Evolutionary conservation across 2,888 invertebrate species (phyloP).

Genomic region (Hirtodrosophila duncani): DNA sequence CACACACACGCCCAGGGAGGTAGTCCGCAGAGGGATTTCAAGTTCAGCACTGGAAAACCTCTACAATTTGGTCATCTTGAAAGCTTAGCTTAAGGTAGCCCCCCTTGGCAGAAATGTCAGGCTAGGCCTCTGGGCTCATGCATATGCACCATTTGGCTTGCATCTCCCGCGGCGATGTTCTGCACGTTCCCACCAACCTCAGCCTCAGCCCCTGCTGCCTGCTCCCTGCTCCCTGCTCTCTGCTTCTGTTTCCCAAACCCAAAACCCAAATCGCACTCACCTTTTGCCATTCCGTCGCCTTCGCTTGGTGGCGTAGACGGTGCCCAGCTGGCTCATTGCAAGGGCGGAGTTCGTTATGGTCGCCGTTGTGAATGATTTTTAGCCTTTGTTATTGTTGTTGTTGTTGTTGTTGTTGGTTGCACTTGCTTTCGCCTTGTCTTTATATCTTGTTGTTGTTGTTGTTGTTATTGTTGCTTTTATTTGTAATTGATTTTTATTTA

Average conservation of each 20-base stretch:
- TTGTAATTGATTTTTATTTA: conserved; percentile 54
- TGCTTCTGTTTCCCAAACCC: neutral
- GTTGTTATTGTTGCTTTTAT: conserved; percentile 13
- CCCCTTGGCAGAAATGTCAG: too few relatives aligned
- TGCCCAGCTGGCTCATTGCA: conserved; percentile 93
- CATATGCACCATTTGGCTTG: too few relatives aligned
- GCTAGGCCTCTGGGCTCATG: too few relatives aligned
- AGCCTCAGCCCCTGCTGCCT: conserved; percentile 32
- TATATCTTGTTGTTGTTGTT: conserved; percentile 1
- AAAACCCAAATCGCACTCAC: conserved; percentile 80
- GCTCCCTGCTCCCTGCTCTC: conserved; percentile 12
- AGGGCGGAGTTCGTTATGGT: conserved; percentile 78
- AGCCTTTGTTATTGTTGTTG: conserved; percentile 19
- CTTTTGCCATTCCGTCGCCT: conserved; percentile 97
- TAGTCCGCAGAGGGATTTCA: too few relatives aligned
- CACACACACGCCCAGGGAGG: conserved; percentile 1
- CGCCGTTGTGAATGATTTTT: conserved; percentile 75
- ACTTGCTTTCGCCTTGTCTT: neutral
- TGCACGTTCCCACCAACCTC: too few relatives aligned
- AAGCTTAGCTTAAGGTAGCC: too few relatives aligned
- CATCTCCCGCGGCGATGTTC: too few relatives aligned
- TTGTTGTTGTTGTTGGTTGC: conserved; percentile 15
- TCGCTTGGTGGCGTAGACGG: conserved; percentile 97
- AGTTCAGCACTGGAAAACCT: too few relatives aligned
- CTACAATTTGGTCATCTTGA: too few relatives aligned